Evolutionary conservation across 2,888 invertebrate species (phyloP).

Genomic region (Allygus modestus): DNA sequence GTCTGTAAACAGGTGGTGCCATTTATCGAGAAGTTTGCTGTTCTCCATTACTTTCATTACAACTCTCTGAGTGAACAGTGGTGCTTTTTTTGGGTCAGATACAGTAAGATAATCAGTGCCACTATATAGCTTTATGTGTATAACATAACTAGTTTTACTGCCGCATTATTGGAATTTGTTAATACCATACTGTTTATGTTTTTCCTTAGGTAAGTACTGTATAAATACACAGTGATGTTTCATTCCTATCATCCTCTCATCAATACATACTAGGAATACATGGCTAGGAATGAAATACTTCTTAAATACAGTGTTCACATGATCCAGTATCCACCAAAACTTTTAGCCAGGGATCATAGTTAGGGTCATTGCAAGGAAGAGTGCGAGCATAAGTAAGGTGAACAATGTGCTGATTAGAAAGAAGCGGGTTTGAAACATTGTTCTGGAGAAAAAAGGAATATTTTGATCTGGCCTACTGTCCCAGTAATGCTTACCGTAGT

Average conservation of each 20-base stretch:
- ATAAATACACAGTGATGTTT: constrained; percentile 26
- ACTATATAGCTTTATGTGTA: constrained; percentile 40
- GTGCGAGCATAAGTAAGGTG: background rate
- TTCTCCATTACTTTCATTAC: constrained; percentile 34
- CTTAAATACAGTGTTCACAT: background rate
- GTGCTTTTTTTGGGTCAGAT: no score
- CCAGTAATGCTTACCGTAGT: background rate
- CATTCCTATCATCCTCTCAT: constrained; percentile 46
- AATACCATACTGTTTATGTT: constrained; percentile 36
- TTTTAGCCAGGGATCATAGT: constrained; percentile 43
- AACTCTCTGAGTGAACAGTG: constrained; percentile 6
- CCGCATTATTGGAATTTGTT: constrained; percentile 23
- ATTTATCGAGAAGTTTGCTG: background rate
- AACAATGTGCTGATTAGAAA: background rate
- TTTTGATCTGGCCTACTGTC: background rate
- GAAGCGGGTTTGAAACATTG: background rate
- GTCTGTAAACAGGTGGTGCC: constrained; percentile 24
- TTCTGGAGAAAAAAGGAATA: background rate
- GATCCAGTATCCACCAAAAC: constrained; percentile 20
- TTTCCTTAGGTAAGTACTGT: constrained; percentile 37
- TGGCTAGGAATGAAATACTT: background rate
- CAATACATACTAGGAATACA: constrained; percentile 32
- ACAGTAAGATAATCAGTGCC: constrained; percentile 33
- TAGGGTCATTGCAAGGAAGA: background rate
- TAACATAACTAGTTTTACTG: constrained; percentile 29